Base-by-base conservation (phyloP, 2,113 vertebrate species). In the Cynoglossus semilaevis region DNA sequence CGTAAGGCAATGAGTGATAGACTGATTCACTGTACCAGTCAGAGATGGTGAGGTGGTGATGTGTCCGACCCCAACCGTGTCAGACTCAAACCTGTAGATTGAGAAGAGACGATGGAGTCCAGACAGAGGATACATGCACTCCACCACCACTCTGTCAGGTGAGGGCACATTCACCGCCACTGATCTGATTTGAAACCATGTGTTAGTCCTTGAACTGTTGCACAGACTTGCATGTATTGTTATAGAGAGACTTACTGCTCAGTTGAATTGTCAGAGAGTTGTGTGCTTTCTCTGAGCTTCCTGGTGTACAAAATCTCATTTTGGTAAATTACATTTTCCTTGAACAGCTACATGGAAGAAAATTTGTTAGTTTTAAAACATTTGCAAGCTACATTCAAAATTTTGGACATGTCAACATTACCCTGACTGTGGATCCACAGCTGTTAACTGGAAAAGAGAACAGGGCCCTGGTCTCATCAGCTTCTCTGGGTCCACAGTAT, bases 391-490 rank as follows among this genome's bases (percentile, higher is more conserved):
- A 40, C 3, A 1, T 40, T 40, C 37, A 40, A 40, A 40, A 2
- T 38, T 4, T 38, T n/a, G n/a, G n/a, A n/a, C 9, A 10, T 10
- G 3, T 16, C 1, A 50, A 4, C 1, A 7, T 12, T 73, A 92
- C 91, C 82, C 74, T 56, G 8, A 85, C 63, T 14, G 18, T 74
- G 13, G 88, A 86, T 4, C 85, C 89, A 87, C 90, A 92, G 11
- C 70, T 70, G 51, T 79, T 80, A 1, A 90, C 35, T 0, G 70
- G 44, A 22, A 89, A 87, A 3, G 72, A 78, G 53, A 90, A 92
- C 1, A 91, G 78, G 0, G 81, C 89, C 35, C 58, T 80, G 17
- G 61, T 67, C 8, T 42, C n/a, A 9, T 87, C 76, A 0, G 35
- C 40, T 8, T 86, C 84, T 46, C 64, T 66, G 0, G 92, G 87